Evolutionary conservation across 2,888 invertebrate species (phyloP), one percentile per base, ranked within the genome.

Genomic region (Macrosiphum euphorbiae): DNA sequence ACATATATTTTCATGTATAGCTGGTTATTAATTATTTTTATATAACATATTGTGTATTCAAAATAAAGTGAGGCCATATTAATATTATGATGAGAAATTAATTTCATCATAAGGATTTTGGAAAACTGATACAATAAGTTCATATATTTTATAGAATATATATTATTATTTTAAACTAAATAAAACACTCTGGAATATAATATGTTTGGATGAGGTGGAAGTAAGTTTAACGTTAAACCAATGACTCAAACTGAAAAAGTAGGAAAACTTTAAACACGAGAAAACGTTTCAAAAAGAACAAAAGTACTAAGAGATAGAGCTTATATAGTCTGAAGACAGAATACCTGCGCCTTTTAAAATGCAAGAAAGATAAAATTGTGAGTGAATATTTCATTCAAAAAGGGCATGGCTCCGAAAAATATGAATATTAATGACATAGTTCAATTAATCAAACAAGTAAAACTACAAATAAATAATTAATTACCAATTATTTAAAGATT

Each of bases 191-290:
- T 20, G 1, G 35, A 8, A 35, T 35, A 35, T 26, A 78, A 35
- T 35, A 20, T 20, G 8, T 78, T 20, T 20, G 20, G 20, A 35
- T 78, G 20, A 78, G 20, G 11, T 35, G 8, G n/a, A 67, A 5
- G 67, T 67, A n/a, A n/a, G n/a, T n/a, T n/a, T n/a, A n/a, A 67
- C n/a, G n/a, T 67, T 67, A 67, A 67, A 78, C 78, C 78, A 78
- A 78, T 67, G 35, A 67, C 20, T 35, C 20, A 78, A 78, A 35
- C 35, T 35, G 2, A 78, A 20, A 35, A 78, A 7, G 35, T 78
- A 20, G 35, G 8, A 78, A 35, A 78, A 78, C 20, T 78, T 35
- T 78, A 35, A 78, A 78, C 35, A 20, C 20, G 20, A 78, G 20
- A 78, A 78, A 78, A 78, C 20, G 20, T 35, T 78, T 35, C 0